A percentile compares a stretch with the other conserved stretches of the same genome.
These are phyloP conservation scores for Antheraea assamensis DNA, from an alignment of 2,888 invertebrate species.

Conservation along the genomic window DNA sequence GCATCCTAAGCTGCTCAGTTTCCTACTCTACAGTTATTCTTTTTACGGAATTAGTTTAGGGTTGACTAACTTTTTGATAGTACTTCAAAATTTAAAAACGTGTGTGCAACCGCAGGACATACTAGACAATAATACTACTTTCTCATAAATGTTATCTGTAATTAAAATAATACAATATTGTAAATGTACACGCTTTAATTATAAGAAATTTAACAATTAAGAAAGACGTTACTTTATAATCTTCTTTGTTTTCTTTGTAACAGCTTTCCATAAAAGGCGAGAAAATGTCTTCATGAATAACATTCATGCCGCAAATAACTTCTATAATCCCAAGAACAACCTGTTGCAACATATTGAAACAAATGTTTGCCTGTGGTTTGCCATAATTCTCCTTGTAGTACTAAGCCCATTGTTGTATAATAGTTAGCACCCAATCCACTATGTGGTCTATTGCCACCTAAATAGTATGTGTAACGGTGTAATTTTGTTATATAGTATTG, in stretches of 20 bases:
- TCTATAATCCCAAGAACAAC: conserved; percentile 5
- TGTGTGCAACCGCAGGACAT: no score
- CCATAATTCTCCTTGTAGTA: conserved; percentile 2
- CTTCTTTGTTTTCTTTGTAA: neutral
- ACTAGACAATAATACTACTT: no score
- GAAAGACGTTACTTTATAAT: neutral
- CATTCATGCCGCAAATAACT: neutral
- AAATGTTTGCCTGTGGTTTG: conserved; percentile 10
- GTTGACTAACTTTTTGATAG: no score
- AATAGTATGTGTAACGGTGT: neutral
- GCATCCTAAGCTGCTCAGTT: no score
- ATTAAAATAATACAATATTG: neutral
- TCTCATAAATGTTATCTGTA: no score
- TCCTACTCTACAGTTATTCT: no score
- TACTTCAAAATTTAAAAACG: no score
- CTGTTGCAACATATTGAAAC: conserved; percentile 7
- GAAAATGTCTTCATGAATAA: neutral
- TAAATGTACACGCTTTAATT: neutral
- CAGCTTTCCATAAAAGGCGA: neutral
- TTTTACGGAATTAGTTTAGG: no score
- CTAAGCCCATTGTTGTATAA: neutral
- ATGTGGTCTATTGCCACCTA: neutral
- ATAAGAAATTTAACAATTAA: neutral
- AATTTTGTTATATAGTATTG: neutral
- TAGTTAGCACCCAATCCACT: conserved; percentile 5